Conservation (phyloP, 2,113 vertebrate genomes). For the Choloepus hoffmanni region DNA sequence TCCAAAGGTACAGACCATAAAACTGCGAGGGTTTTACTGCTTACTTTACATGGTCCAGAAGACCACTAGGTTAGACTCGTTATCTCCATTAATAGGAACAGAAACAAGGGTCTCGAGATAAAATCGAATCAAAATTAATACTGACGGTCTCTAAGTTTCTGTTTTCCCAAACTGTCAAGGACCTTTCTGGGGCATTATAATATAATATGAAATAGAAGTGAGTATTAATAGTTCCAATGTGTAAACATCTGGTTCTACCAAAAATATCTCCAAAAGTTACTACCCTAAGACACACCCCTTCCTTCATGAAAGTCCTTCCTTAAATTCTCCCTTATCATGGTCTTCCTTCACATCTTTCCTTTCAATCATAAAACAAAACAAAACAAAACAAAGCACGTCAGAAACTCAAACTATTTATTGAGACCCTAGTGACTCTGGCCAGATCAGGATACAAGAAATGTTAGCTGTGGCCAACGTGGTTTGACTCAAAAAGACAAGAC, state of each 20-base stretch:
- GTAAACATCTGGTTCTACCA: accelerated
- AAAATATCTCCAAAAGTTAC: accelerated
- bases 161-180: neutral
- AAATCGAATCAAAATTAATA: accelerated
- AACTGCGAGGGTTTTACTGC: too few species aligned
- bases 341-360: neutral
- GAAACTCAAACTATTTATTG: neutral
- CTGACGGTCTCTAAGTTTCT: too few species aligned
- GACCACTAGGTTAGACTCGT: neutral
- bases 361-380: neutral
- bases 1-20: neutral
- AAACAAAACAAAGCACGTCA: too few species aligned
- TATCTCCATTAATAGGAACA: too few species aligned
- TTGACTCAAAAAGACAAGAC: neutral
- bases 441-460: neutral
- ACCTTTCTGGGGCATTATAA: too few species aligned
- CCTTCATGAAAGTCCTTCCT: neutral
- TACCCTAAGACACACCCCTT: accelerated
- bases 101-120: accelerated
- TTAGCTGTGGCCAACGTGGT: neutral
- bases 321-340: neutral
- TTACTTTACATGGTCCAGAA: neutral
- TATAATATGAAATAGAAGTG: accelerated
- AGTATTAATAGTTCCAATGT: accelerated
- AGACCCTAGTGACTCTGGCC: neutral